These are phyloP conservation scores for Yponomeuta sedellus DNA, from an alignment of 2,888 invertebrate species.

Conservation along the genomic window DNA sequence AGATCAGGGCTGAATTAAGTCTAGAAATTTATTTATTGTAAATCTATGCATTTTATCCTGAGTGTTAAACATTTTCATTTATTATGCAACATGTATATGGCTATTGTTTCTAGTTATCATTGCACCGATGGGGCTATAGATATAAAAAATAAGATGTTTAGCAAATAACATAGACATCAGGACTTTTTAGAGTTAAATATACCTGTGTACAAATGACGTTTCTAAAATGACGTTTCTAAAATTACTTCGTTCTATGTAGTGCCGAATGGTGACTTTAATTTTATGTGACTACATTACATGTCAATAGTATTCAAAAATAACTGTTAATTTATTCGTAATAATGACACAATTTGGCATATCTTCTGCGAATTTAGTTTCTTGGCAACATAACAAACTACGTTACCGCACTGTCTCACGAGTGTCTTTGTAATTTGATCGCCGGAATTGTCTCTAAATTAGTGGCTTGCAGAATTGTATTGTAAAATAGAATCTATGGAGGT, in stretches of 20 bases:
- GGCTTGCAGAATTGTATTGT: neutral
- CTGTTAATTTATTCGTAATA: neutral
- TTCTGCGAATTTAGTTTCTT: neutral
- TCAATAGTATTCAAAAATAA: neutral
- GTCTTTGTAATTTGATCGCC: neutral
- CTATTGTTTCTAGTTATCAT: neutral
- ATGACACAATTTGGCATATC: neutral
- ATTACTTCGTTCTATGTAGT: neutral
- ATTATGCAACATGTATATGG: neutral
- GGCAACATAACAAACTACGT: neutral
- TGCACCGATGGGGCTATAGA: no score
- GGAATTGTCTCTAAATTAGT: neutral
- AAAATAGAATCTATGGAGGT: neutral
- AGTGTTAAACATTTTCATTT: neutral
- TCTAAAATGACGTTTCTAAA: neutral
- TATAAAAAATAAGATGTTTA: no score
- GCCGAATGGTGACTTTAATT: neutral
- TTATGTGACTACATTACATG: neutral
- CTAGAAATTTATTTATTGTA: neutral
- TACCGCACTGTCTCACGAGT: neutral
- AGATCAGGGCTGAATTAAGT: conserved; percentile 1
- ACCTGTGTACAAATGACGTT: neutral
- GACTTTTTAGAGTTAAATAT: no score
- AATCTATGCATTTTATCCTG: conserved; percentile 29
- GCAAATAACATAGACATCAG: no score